Evolutionary conservation across 2,797 vertebrate species (phyloP).

Genomic region (Tympanoctomys barrerae): DNA sequence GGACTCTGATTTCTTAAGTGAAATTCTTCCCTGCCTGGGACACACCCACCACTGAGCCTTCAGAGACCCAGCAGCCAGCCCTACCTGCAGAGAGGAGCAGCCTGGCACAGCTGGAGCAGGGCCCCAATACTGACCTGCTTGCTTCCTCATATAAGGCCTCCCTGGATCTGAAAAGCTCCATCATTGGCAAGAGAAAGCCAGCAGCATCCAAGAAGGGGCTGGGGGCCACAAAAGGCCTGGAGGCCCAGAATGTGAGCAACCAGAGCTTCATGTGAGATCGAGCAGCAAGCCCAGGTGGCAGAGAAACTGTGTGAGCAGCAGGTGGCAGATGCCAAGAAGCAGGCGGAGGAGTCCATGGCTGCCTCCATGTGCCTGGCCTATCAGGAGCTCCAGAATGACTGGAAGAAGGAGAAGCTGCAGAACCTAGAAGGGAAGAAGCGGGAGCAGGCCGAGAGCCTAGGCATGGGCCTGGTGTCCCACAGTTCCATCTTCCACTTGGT

Average conservation of each 20-base stretch:
- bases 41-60: conserved; percentile 30
- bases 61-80: conserved; percentile 64
- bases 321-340: conserved; percentile 93
- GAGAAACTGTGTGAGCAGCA: conserved; percentile 97
- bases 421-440: conserved; percentile 96
- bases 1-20: conserved; percentile 95
- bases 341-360: conserved; percentile 97
- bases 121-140: conserved; percentile 94
- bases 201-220: conserved; percentile 96
- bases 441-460: conserved; percentile 98
- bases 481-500: conserved; percentile 97
- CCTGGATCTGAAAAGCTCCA: conserved; percentile 94
- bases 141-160: conserved; percentile 93
- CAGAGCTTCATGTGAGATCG: conserved; percentile 96
- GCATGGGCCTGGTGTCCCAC: conserved; percentile 96
- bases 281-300: conserved; percentile 96
- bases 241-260: conserved; percentile 98
- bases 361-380: conserved; percentile 98
- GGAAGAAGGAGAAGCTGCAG: conserved; percentile 96
- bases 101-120: conserved; percentile 88
- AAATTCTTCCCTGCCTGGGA: conserved; percentile 88
- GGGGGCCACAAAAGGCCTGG: conserved; percentile 96
- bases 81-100: conserved; percentile 35
- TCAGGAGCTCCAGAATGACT: conserved; percentile 97
- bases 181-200: conserved; percentile 99